Evolutionary conservation across 2,888 invertebrate species (phyloP).

Genomic region (Cynaeus angustus): DNA sequence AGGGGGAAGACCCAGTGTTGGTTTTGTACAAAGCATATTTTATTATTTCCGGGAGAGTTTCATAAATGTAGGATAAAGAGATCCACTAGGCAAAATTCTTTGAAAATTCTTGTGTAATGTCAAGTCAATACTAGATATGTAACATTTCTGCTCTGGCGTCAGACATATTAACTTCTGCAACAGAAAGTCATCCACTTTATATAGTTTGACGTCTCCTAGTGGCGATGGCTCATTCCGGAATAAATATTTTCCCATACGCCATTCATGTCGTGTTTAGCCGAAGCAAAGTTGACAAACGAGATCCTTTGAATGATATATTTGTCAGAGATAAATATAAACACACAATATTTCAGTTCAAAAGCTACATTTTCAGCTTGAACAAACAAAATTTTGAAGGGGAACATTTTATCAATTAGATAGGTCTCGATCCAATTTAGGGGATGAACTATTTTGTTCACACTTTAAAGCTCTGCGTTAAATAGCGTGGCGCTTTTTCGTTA

Average conservation of each 20-base stretch:
- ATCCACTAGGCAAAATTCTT: too few species aligned
- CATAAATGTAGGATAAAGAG: too few species aligned
- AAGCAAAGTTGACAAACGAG: slow-evolving; percentile 52
- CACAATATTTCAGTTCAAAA: slow-evolving; percentile 49
- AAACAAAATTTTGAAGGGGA: slow-evolving; percentile 26
- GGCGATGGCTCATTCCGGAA: slow-evolving; percentile 28
- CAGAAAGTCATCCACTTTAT: background rate
- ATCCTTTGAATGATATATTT: slow-evolving; percentile 54
- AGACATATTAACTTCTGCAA: background rate
- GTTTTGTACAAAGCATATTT: slow-evolving; percentile 36
- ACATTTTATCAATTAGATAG: slow-evolving; percentile 40
- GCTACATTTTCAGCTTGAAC: slow-evolving; percentile 30
- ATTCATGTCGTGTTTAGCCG: slow-evolving; percentile 44
- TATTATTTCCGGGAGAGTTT: slow-evolving; percentile 49
- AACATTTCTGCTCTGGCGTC: too few species aligned
- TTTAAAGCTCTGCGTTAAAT: too few species aligned
- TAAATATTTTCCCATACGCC: slow-evolving; percentile 46
- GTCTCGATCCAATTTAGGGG: background rate
- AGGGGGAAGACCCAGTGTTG: slow-evolving; percentile 25
- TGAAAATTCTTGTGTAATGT: too few species aligned
- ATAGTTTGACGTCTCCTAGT: slow-evolving; percentile 4
- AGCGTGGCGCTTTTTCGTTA: too few species aligned
- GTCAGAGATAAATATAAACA: slow-evolving; percentile 53
- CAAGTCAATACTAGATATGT: too few species aligned
- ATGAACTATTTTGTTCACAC: too few species aligned